Conservation (phyloP, 2,888 invertebrate genomes). For the Metacarcinus magister region DNA sequence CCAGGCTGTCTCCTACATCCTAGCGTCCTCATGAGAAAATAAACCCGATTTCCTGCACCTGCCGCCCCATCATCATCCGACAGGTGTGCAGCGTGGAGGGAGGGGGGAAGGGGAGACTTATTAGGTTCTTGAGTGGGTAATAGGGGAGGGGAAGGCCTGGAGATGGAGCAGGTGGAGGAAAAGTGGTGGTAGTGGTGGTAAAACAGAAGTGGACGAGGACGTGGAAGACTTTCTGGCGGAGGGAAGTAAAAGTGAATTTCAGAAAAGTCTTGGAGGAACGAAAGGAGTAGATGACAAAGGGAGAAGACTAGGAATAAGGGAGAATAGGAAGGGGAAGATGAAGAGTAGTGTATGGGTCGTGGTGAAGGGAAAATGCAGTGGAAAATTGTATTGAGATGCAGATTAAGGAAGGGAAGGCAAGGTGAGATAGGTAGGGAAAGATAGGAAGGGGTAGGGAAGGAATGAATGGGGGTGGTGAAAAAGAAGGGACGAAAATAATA, state of each 20-base stretch:
- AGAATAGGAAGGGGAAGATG: too few species aligned
- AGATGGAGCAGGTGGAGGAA: not conserved
- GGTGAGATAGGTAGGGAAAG: too few species aligned
- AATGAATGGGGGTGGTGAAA: not conserved
- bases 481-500: not conserved
- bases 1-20: constrained; percentile 3
- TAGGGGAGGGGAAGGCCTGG: not conserved
- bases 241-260: not conserved
- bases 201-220: not conserved
- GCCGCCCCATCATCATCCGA: constrained; percentile 11
- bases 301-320: too few species aligned
- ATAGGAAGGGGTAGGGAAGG: too few species aligned
- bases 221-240: not conserved
- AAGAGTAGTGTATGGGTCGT: too few species aligned
- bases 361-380: too few species aligned
- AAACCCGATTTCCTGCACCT: constrained; percentile 41
- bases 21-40: not conserved
- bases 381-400: too few species aligned
- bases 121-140: not conserved
- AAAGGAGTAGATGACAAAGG: too few species aligned
- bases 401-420: too few species aligned
- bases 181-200: not conserved
- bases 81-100: not conserved
- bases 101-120: not conserved
- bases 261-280: not conserved